phyloP scores from a whole-genome alignment of 2,113 vertebrate species.

The Cynopterus brachyotis region DNA sequence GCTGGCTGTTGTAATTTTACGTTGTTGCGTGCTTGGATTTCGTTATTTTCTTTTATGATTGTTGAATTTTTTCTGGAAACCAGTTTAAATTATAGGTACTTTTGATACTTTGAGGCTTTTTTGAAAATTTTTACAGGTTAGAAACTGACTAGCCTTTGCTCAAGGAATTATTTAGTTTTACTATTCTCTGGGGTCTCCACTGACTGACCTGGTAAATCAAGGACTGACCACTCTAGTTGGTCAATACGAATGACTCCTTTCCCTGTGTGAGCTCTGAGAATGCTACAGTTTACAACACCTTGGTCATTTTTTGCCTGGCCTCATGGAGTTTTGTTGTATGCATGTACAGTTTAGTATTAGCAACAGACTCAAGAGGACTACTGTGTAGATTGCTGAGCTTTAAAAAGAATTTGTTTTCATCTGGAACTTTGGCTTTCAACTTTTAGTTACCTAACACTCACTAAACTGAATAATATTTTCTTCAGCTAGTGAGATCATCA shows the following conservation, averaged over 20 bases:
- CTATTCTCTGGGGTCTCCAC: not conserved
- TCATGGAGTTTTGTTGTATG: not conserved
- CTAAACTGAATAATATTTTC: not conserved
- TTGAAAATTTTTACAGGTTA: not conserved
- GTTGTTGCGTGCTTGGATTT: not conserved
- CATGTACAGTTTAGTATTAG: not conserved
- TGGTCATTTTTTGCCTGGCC: not conserved
- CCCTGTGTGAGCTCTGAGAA: not conserved
- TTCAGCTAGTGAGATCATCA: not conserved
- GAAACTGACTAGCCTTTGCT: not conserved
- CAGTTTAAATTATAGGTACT: not conserved
- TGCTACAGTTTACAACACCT: not conserved
- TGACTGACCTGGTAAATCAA: not conserved
- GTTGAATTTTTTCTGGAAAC: not conserved
- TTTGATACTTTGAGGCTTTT: not conserved
- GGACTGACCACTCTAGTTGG: not conserved
- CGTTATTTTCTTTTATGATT: not conserved
- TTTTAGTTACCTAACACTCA: not conserved
- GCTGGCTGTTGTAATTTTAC: not conserved
- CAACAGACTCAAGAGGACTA: not conserved
- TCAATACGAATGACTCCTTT: not conserved
- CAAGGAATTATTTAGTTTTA: not conserved
- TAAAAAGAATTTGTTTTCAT: not conserved
- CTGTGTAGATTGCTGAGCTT: not conserved
- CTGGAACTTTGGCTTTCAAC: not conserved